Conservation (phyloP, 2,888 invertebrate species). For the Alviniconcha strummeri region DNA sequence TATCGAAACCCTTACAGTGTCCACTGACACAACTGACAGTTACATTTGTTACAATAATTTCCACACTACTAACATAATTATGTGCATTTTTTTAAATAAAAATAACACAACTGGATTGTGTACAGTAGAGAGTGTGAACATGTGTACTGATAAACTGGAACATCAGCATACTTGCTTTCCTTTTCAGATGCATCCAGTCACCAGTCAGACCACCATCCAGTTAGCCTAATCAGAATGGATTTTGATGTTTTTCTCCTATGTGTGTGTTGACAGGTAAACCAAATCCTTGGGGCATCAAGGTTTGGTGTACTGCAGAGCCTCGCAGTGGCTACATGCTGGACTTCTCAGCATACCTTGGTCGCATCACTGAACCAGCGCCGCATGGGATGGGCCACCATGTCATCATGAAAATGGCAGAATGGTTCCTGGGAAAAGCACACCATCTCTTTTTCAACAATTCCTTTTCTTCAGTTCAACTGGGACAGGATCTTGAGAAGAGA, state of each 20-base stretch:
- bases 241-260: not conserved
- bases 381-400: not conserved
- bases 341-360: slow-evolving; percentile 16
- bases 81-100: too few relatives aligned
- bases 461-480: slow-evolving; percentile 24
- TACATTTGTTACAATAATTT: too few relatives aligned
- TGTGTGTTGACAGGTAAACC: not conserved
- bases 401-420: not conserved
- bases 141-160: too few relatives aligned
- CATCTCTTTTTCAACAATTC: slow-evolving; percentile 9
- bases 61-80: too few relatives aligned
- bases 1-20: too few relatives aligned
- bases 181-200: too few relatives aligned
- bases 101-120: too few relatives aligned
- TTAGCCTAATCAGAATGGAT: too few relatives aligned
- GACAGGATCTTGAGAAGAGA: not conserved
- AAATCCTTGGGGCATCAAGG: slow-evolving; percentile 9
- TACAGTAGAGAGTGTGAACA: too few relatives aligned
- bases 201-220: too few relatives aligned
- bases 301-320: slow-evolving; percentile 16
- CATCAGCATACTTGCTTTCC: too few relatives aligned
- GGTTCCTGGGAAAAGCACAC: not conserved
- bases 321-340: slow-evolving; percentile 4
- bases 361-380: not conserved
- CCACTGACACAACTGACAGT: too few relatives aligned